Evolutionary conservation across 1,140 invertebrate species (phyloP).

Genomic region (Papilio xuthus): DNA sequence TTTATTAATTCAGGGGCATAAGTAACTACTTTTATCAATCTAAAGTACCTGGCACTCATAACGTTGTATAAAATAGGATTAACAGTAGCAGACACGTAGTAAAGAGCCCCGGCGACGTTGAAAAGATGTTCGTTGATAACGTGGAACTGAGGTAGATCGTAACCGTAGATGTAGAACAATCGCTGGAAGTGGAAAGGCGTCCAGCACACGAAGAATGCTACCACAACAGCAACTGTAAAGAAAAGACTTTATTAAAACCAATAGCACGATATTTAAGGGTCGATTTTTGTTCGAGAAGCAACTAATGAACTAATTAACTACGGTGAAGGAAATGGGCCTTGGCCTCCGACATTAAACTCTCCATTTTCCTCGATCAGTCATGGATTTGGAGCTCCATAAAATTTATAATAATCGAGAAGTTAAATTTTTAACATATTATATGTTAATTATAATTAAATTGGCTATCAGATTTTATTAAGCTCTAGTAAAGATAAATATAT

Average conservation of each 20-base stretch:
- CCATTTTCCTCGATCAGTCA: too few species aligned
- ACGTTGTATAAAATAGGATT: conserved; percentile 96
- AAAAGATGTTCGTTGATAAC: conserved; percentile 90
- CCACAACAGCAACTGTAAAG: conserved; percentile 93
- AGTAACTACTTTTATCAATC: too few species aligned
- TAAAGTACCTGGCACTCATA: conserved; percentile 88
- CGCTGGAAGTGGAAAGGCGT: conserved; percentile 97
- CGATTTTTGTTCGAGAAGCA: too few species aligned
- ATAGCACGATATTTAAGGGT: too few species aligned
- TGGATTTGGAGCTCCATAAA: too few species aligned
- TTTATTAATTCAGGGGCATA: too few species aligned
- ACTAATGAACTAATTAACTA: too few species aligned
- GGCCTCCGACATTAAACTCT: too few species aligned
- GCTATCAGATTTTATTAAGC: neutral
- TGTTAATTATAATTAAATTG: neutral
- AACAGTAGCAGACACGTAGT: conserved; percentile 92
- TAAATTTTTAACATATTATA: too few species aligned
- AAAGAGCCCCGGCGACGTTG: conserved; percentile 90
- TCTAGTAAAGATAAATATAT: neutral
- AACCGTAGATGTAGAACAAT: conserved; percentile 87
- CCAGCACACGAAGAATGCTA: conserved; percentile 98
- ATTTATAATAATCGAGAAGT: too few species aligned
- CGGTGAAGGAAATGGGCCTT: too few species aligned
- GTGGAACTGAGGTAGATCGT: conserved; percentile 83
- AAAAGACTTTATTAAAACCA: conserved; percentile 2